These are phyloP conservation scores for Anticlea derivata DNA, from an alignment of 2,888 invertebrate genomes.

Conservation along the genomic window DNA sequence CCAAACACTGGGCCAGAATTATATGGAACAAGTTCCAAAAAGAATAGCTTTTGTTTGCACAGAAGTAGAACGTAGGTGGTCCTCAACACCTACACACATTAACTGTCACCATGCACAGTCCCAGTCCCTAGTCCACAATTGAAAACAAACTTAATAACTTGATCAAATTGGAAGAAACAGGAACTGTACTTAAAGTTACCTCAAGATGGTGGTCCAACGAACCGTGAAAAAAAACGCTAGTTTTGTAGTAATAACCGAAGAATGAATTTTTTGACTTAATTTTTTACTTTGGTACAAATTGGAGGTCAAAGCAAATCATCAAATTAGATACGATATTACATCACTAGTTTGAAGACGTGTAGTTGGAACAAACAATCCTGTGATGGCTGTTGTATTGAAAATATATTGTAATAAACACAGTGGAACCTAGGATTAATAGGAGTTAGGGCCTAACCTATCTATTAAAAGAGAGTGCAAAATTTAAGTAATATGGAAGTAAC, in stretches of 20 bases:
- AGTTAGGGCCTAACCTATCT: too few species aligned
- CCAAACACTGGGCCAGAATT: slow-evolving; percentile 73
- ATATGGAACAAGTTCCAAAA: slow-evolving; percentile 66
- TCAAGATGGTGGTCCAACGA: slow-evolving; percentile 44
- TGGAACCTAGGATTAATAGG: too few species aligned
- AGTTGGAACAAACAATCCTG: too few species aligned
- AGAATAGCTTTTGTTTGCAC: slow-evolving; percentile 49
- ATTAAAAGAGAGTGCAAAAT: too few species aligned
- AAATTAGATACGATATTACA: slow-evolving; percentile 3
- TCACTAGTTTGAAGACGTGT: background rate
- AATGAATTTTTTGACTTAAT: slow-evolving; percentile 31
- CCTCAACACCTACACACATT: slow-evolving; percentile 52
- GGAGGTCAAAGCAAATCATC: slow-evolving; percentile 24
- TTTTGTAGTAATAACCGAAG: slow-evolving; percentile 33
- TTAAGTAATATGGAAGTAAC: too few species aligned
- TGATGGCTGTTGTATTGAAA: too few species aligned
- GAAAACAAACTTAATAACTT: slow-evolving; percentile 37
- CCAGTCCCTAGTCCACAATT: slow-evolving; percentile 28
- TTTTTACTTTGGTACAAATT: slow-evolving; percentile 24
- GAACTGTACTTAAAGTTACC: slow-evolving; percentile 41
- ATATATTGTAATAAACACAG: too few species aligned
- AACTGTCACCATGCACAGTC: slow-evolving; percentile 40
- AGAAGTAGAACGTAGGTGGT: slow-evolving; percentile 56
- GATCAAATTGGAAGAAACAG: slow-evolving; percentile 35
- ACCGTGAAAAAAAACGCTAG: slow-evolving; percentile 44